These are phyloP conservation scores for Scaptomyza reducta DNA, from an alignment of 2,888 invertebrate species.

Conservation along the genomic window DNA sequence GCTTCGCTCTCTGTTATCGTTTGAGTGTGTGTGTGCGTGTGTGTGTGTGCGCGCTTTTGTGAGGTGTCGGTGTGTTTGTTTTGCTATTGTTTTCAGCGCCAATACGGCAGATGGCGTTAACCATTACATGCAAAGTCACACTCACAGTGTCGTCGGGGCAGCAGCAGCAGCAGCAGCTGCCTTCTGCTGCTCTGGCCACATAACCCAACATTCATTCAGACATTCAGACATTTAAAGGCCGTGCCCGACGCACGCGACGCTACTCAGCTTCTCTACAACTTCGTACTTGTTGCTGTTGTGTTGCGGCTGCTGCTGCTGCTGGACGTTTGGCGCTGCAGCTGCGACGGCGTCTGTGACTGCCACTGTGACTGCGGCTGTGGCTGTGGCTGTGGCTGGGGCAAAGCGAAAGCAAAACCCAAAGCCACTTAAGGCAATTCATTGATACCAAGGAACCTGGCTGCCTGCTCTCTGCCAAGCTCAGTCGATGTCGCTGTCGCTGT, in stretches of 20 bases:
- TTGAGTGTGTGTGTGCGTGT: neutral
- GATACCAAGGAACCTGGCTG: constrained; percentile 47
- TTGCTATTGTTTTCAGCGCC: constrained; percentile 69
- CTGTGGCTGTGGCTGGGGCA: constrained; percentile 7
- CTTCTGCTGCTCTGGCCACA: constrained; percentile 21
- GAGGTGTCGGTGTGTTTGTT: constrained; percentile 56
- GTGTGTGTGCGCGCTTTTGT: constrained; percentile 21
- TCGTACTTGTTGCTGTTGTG: constrained; percentile 51
- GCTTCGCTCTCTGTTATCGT: constrained; percentile 24
- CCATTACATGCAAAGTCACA: constrained; percentile 77
- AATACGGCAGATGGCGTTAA: constrained; percentile 67
- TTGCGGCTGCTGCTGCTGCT: constrained; percentile 36
- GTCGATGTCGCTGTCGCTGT: constrained; percentile 12
- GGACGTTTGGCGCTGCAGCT: constrained; percentile 20
- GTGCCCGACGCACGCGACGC: constrained; percentile 9
- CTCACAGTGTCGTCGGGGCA: constrained; percentile 49
- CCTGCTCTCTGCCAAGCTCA: constrained; percentile 6
- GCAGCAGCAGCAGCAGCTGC: constrained; percentile 16
- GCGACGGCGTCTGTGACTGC: neutral
- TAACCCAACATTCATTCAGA: constrained; percentile 51
- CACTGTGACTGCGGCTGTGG: constrained; percentile 3
- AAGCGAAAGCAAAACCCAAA: constrained; percentile 22
- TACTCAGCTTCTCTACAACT: constrained; percentile 6
- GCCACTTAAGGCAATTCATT: constrained; percentile 59
- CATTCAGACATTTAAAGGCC: constrained; percentile 34